Evolutionary conservation across 92 coral and sea anemone genomes (phyloP).

Genomic region (Epizoanthus rinbou): DNA sequence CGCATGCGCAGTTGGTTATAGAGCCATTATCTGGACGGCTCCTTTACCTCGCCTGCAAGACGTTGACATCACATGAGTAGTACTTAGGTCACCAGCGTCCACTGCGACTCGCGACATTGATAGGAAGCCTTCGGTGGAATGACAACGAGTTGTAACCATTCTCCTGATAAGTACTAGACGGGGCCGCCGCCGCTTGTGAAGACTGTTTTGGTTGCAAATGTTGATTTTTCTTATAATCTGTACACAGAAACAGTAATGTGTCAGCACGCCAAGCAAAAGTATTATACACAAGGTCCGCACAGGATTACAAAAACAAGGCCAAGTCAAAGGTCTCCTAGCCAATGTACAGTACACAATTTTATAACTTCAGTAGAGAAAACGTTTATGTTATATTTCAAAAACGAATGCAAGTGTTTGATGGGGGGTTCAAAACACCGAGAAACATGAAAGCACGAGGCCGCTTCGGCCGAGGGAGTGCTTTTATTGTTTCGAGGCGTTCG

Average conservation of each 20-base stretch:
- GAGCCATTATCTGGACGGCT: neutral
- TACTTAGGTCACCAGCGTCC: constrained; percentile 74
- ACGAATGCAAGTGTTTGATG: no score
- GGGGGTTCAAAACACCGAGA: no score
- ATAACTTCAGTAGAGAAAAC: no score
- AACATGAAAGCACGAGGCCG: no score
- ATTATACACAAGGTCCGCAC: no score
- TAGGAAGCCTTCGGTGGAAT: constrained; percentile 61
- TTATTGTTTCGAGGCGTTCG: no score
- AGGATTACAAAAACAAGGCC: no score
- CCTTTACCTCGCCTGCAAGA: neutral
- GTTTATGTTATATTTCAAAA: no score
- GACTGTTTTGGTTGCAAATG: constrained; percentile 38
- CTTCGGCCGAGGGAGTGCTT: no score
- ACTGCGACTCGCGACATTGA: constrained; percentile 79
- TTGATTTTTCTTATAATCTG: constrained; percentile 60
- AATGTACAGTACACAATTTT: no score
- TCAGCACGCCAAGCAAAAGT: neutral
- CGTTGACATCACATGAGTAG: neutral
- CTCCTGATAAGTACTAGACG: constrained; percentile 40
- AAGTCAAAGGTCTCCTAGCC: no score
- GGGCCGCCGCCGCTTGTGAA: neutral
- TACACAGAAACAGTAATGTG: neutral
- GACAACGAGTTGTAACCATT: constrained; percentile 60
- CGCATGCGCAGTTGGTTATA: neutral